A percentile compares a stretch with the other conserved stretches of the same genome.
Conservation (phyloP, 2,113 vertebrate species). For the Pionites leucogaster region DNA sequence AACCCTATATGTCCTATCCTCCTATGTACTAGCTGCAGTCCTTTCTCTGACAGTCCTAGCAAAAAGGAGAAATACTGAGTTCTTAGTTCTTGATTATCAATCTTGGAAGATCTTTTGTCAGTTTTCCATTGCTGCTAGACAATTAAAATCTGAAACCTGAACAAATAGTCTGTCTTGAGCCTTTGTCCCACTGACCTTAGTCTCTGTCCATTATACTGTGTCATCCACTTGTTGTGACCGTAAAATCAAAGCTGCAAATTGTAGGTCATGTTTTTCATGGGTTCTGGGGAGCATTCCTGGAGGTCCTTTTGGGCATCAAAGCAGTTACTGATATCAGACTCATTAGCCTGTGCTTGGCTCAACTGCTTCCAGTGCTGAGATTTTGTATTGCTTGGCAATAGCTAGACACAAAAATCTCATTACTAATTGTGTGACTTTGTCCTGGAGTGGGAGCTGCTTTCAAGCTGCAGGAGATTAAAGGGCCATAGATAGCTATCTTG, state of each 20-base stretch:
- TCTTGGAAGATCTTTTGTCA: background rate
- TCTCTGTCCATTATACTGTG: background rate
- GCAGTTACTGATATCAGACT: background rate
- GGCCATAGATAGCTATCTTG: background rate
- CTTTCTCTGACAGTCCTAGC: background rate
- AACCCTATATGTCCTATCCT: background rate
- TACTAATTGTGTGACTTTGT: background rate
- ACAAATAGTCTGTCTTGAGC: background rate
- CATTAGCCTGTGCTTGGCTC: background rate
- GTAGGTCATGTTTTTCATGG: background rate
- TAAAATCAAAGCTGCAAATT: background rate
- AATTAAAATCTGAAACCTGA: background rate
- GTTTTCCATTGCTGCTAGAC: background rate
- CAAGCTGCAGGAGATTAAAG: background rate
- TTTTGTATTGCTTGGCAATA: background rate
- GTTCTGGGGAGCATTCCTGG: background rate
- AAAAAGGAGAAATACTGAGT: background rate
- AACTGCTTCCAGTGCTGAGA: background rate
- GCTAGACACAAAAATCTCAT: background rate
- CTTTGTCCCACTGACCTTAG: background rate
- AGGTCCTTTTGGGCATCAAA: background rate
- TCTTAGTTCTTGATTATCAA: background rate
- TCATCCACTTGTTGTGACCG: background rate
- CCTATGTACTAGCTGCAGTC: background rate
- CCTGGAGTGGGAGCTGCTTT: background rate